Evolutionary conservation across 2,797 vertebrate genomes (phyloP).

Genomic region (Poeciliopsis paucimaculata): DNA sequence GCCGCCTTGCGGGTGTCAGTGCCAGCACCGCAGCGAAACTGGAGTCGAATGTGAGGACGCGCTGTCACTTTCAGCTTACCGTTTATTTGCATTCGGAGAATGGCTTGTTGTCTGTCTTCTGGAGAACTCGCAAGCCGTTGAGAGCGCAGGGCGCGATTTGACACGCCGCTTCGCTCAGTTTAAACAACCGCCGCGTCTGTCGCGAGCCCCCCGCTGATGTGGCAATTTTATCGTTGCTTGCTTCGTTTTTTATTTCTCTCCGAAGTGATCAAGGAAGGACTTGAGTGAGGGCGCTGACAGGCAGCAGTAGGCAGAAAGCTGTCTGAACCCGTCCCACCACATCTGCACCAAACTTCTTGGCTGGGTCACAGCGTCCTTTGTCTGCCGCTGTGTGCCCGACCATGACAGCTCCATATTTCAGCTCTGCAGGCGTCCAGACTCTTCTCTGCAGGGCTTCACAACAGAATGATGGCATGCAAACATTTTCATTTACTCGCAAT

Average conservation of each 20-base stretch:
- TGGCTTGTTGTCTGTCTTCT: conserved; percentile 22
- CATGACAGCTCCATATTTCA: conserved; percentile 75
- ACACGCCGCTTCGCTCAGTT: conserved; percentile 14
- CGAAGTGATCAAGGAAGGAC: conserved; percentile 22
- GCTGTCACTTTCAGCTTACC: conserved; percentile 31
- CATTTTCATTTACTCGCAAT: conserved; percentile 60
- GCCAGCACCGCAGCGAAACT: conserved; percentile 3
- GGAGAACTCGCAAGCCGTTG: conserved; percentile 11
- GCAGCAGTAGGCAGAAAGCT: conserved; percentile 12
- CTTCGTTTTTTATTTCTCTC: conserved; percentile 1
- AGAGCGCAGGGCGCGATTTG: conserved; percentile 13
- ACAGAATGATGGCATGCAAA: conserved; percentile 29
- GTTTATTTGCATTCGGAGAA: conserved; percentile 23
- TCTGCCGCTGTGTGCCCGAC: conserved; percentile 37
- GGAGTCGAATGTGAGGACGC: conserved; percentile 22
- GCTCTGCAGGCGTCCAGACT: conserved; percentile 52
- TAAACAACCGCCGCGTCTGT: background rate
- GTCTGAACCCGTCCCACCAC: conserved; percentile 18
- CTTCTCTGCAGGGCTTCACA: conserved; percentile 46
- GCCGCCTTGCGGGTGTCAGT: background rate
- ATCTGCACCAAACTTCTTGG: conserved; percentile 25
- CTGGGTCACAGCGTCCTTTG: conserved; percentile 66
- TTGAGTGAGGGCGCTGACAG: conserved; percentile 5
- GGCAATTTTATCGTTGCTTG: conserved; percentile 15
- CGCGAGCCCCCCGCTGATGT: conserved; percentile 3